Evolutionary conservation across 2,113 vertebrate genomes (phyloP).

Genomic region (Carettochelys insculpta): DNA sequence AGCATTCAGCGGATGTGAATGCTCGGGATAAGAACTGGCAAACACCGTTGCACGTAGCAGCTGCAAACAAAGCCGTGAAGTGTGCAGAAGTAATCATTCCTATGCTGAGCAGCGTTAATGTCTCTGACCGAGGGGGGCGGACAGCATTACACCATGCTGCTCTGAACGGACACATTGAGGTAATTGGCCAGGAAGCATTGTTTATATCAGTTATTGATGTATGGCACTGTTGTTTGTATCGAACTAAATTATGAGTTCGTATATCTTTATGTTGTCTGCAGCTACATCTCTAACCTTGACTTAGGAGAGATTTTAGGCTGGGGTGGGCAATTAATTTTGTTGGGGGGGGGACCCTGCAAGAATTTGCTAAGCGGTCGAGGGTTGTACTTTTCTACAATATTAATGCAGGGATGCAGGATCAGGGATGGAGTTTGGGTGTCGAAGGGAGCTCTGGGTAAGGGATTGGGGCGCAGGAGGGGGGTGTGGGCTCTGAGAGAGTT

Average conservation of each 20-base stretch:
- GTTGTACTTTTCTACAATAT: no score
- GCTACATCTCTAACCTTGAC: not conserved
- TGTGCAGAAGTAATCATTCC: conserved; percentile 94
- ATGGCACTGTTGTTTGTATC: not conserved
- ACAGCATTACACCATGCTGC: conserved; percentile 95
- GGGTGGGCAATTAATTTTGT: no score
- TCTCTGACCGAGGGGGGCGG: conserved; percentile 92
- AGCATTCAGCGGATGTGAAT: conserved; percentile 95
- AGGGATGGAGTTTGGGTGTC: no score
- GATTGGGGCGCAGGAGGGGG: no score
- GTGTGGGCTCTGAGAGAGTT: no score
- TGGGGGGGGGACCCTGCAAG: no score
- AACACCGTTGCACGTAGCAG: conserved; percentile 93
- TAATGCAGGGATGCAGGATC: no score
- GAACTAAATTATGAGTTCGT: not conserved
- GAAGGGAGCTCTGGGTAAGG: no score
- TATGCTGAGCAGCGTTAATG: conserved; percentile 93
- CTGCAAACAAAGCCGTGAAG: conserved; percentile 90
- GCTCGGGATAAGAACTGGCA: conserved; percentile 99
- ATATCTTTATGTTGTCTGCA: not conserved
- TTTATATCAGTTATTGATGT: not conserved
- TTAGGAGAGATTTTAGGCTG: not conserved
- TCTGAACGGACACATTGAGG: conserved; percentile 94
- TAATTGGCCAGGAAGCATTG: conserved; percentile 38
- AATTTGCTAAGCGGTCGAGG: no score